Conservation (phyloP, 2,797 vertebrate genomes). For the Bufotes viridis region DNA sequence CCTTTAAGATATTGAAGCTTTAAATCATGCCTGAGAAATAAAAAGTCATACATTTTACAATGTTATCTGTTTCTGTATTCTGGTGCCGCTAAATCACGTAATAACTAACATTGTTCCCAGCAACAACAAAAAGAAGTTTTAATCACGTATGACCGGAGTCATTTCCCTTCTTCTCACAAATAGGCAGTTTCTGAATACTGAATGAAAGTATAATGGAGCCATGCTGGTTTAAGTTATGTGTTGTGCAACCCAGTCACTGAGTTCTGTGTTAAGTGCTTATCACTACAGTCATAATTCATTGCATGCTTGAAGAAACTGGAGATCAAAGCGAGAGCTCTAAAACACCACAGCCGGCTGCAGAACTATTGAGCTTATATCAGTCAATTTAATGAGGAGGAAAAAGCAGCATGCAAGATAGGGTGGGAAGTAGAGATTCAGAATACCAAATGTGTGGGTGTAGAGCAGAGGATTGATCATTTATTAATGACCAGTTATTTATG, state of each 20-base stretch:
- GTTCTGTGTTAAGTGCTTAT: conserved; percentile 59
- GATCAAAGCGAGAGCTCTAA: conserved; percentile 58
- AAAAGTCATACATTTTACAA: neutral
- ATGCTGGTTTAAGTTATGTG: conserved; percentile 58
- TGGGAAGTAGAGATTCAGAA: conserved; percentile 15
- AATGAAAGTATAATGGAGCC: conserved; percentile 54
- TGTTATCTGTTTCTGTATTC: neutral
- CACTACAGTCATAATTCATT: conserved; percentile 60
- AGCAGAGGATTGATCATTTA: conserved; percentile 12
- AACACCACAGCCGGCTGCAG: conserved; percentile 52
- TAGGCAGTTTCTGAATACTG: conserved; percentile 30
- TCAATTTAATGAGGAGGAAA: conserved; percentile 55
- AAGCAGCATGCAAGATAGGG: conserved; percentile 44
- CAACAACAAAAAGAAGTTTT: conserved; percentile 23
- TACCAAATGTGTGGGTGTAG: conserved; percentile 8
- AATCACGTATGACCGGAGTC: conserved; percentile 43
- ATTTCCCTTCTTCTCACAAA: conserved; percentile 45
- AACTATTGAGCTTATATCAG: conserved; percentile 54
- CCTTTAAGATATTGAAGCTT: neutral
- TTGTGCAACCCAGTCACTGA: conserved; percentile 53
- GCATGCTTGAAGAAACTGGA: conserved; percentile 55
- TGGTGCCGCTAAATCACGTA: neutral
- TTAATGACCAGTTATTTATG: conserved; percentile 7
- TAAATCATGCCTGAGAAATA: neutral
- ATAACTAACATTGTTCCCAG: neutral